Percentiles rank a stretch among this genome's conserved stretches.
phyloP scores from a whole-genome alignment of 2,113 vertebrate species.

The Willisornis vidua region DNA sequence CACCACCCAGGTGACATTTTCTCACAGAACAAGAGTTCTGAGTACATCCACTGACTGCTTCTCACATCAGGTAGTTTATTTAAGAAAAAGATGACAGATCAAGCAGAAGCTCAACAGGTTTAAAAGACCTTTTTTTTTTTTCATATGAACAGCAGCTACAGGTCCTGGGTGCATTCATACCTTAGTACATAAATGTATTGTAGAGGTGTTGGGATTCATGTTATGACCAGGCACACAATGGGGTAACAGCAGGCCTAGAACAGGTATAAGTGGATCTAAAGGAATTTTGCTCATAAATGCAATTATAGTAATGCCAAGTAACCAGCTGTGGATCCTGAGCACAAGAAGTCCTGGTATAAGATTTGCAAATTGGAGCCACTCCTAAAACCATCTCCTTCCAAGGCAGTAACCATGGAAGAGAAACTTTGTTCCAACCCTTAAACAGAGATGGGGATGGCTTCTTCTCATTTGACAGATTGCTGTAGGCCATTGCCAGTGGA shows the following conservation, averaged over 20 bases:
- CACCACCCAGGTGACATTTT: rapidly evolving
- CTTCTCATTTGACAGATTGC: not conserved
- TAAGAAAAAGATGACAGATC: not conserved
- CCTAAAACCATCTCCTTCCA: not conserved
- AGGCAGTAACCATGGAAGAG: not conserved
- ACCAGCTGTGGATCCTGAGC: not conserved
- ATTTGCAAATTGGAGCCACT: not conserved
- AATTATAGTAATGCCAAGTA: not conserved
- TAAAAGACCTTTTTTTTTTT: not conserved
- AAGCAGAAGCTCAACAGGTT: not conserved
- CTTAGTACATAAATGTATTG: not conserved
- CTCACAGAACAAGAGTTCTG: not conserved
- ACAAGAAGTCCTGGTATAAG: not conserved
- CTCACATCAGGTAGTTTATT: not conserved
- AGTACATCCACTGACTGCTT: not conserved
- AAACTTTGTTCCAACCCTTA: not conserved
- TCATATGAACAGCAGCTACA: not conserved
- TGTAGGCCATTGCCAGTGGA: not conserved
- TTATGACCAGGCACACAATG: not conserved
- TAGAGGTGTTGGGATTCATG: not conserved
- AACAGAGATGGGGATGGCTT: not conserved
- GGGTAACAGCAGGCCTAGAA: not conserved
- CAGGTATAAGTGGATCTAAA: not conserved
- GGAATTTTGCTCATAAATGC: not conserved
- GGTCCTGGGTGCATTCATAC: not conserved